A percentile compares a stretch with the other conserved stretches of the same genome.
Conservation (phyloP, 2,113 vertebrate genomes). For the Indicator indicator region DNA sequence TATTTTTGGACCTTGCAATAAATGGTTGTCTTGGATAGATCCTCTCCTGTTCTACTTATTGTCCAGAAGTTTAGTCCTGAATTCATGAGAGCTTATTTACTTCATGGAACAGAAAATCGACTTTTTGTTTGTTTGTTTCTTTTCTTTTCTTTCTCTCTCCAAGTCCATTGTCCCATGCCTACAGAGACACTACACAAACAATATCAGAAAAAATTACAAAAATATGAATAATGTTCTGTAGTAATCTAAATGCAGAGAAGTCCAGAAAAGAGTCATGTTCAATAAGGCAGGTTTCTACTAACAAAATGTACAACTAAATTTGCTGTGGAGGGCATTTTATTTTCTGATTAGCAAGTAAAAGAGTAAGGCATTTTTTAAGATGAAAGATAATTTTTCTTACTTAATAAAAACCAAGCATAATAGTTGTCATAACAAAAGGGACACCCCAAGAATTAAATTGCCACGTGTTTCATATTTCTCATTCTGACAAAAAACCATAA, state of each 20-base stretch:
- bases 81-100: background rate
- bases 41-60: background rate
- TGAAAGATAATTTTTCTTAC: background rate
- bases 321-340: background rate
- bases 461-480: background rate
- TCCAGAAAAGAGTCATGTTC: background rate
- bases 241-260: background rate
- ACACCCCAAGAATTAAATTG: background rate
- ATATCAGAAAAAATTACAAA: background rate
- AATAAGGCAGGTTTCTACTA: background rate
- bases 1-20: background rate
- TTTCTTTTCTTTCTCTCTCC: background rate
- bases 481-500: background rate
- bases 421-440: background rate
- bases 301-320: background rate
- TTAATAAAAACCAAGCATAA: background rate
- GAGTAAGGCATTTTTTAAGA: background rate
- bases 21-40: background rate
- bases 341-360: conserved; percentile 5
- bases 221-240: background rate
- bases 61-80: background rate
- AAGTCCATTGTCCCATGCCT: background rate
- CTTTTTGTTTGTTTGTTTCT: background rate
- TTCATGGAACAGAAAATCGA: background rate
- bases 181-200: background rate